phyloP scores from a whole-genome alignment of 2,113 vertebrate species.

The Pterocles orientalis region DNA sequence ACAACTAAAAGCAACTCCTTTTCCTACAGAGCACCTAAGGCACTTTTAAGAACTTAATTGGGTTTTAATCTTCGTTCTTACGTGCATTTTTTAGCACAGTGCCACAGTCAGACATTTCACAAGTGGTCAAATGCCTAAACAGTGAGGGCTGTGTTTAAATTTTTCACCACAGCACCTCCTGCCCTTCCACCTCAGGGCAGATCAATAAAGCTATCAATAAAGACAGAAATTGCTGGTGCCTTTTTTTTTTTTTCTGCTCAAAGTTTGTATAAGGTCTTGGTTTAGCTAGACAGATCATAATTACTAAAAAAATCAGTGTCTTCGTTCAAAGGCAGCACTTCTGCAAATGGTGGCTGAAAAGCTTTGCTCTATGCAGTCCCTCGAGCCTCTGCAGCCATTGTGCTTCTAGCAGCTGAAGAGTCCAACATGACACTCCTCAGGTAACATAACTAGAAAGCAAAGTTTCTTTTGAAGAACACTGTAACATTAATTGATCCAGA shows the following conservation, averaged over 20 bases:
- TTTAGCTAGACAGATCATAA: not conserved
- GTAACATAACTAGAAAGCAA: not conserved
- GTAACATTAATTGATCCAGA: not conserved
- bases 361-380: not conserved
- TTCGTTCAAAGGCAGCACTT: not conserved
- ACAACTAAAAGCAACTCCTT: not conserved
- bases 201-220: not conserved
- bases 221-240: not conserved
- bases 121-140: not conserved
- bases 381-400: not conserved
- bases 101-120: not conserved
- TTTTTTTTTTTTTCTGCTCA: not conserved
- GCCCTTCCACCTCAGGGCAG: not conserved
- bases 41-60: not conserved
- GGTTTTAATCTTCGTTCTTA: not conserved
- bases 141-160: not conserved
- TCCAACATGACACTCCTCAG: not conserved
- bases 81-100: not conserved
- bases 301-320: not conserved
- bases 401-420: not conserved
- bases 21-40: not conserved
- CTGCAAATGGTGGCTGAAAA: not conserved
- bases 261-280: not conserved
- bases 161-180: not conserved
- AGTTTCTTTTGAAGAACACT: not conserved